A percentile compares a stretch with the other conserved stretches of the same genome.
phyloP scores from a whole-genome alignment of 2,113 vertebrate genomes.

The Calyptomena viridis region DNA sequence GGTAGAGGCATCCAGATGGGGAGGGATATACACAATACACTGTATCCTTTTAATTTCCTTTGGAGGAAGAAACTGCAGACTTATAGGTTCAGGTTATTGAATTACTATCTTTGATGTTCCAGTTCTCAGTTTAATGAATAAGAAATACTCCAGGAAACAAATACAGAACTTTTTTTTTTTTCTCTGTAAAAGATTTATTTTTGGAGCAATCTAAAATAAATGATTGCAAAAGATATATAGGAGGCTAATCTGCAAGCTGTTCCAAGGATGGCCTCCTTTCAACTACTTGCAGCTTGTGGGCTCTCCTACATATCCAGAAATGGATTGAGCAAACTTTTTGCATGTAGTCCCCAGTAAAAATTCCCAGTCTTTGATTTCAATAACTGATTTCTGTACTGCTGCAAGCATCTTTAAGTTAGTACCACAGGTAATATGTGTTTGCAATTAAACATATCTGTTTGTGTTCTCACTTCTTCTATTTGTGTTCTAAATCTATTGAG shows the following conservation, averaged over 20 bases:
- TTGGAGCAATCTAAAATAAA: not conserved
- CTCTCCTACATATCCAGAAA: not conserved
- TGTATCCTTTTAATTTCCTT: not conserved
- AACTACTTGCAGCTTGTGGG: not conserved
- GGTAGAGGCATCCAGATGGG: not conserved
- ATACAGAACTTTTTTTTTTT: not conserved
- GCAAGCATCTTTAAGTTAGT: not conserved
- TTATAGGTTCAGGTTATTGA: not conserved
- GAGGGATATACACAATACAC: not conserved
- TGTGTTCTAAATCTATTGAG: not conserved
- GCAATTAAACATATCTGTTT: not conserved
- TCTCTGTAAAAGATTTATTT: not conserved
- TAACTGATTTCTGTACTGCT: not conserved
- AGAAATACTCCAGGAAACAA: not conserved
- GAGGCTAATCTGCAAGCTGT: not conserved
- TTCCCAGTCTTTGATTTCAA: not conserved
- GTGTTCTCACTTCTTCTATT: not conserved
- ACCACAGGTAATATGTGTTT: not conserved
- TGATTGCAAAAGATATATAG: not conserved
- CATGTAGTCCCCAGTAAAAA: not conserved
- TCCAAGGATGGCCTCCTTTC: not conserved
- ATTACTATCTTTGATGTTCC: not conserved
- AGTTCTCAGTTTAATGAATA: not conserved
- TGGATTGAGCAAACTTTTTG: not conserved
- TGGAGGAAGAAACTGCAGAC: not conserved